Percentiles rank a stretch among this genome's conserved stretches.
Conservation (phyloP, 2,888 invertebrate genomes). For the Archips xylosteana region DNA sequence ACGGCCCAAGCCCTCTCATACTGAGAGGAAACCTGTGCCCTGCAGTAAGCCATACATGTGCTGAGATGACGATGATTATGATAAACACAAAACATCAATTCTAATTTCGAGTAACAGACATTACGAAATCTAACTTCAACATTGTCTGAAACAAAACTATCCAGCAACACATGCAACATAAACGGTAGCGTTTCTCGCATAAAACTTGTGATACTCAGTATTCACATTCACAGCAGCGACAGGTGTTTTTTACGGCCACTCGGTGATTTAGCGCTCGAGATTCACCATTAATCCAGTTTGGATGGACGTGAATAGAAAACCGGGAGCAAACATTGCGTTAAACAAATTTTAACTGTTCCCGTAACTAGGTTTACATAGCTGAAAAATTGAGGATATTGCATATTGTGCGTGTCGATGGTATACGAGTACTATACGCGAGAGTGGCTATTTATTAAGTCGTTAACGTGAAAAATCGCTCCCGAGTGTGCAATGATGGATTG, state of each 20-base stretch:
- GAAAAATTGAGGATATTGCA: conserved; percentile 35
- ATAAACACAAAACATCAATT: too few species aligned
- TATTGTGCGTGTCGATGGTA: conserved; percentile 32
- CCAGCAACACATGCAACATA: conserved; percentile 54
- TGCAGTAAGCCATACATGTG: too few species aligned
- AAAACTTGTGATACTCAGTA: conserved; percentile 72
- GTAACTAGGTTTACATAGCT: conserved; percentile 30
- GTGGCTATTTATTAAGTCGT: conserved; percentile 41
- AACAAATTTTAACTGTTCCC: conserved; percentile 52
- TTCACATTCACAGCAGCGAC: conserved; percentile 73
- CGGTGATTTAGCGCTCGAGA: conserved; percentile 78
- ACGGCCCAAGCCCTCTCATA: too few species aligned
- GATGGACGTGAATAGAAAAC: conserved; percentile 71
- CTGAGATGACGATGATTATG: too few species aligned
- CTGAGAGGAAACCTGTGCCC: too few species aligned
- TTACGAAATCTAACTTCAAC: conserved; percentile 21
- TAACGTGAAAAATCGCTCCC: conserved; percentile 42
- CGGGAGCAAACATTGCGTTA: conserved; percentile 67
- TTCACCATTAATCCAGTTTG: conserved; percentile 81
- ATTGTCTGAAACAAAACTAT: conserved; percentile 30
- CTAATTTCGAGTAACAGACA: too few species aligned
- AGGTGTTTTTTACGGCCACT: conserved; percentile 82
- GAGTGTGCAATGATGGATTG: conserved; percentile 40
- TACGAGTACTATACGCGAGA: conserved; percentile 13
- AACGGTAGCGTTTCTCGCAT: conserved; percentile 64